A percentile compares a stretch with the other conserved stretches of the same genome.
These are phyloP conservation scores for Danio aesculapii DNA, from an alignment of 2,797 vertebrate genomes.

Conservation along the genomic window DNA sequence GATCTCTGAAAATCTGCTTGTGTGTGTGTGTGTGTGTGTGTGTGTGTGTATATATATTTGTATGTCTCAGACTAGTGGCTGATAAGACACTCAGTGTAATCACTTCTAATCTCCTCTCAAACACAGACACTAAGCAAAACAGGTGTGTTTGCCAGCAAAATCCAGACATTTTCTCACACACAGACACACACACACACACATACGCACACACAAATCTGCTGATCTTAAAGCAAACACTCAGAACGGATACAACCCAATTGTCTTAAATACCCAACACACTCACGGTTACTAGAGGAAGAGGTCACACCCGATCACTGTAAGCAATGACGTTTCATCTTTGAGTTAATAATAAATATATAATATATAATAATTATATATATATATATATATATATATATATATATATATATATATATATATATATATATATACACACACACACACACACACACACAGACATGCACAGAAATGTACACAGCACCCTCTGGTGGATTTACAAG, in stretches of 20 bases:
- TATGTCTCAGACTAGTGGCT: background rate
- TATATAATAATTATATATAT: too few species aligned
- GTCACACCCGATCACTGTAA: background rate
- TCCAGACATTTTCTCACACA: background rate
- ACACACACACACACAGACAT: too few species aligned
- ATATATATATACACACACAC: too few species aligned
- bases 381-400: too few species aligned
- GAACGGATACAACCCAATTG: slow-evolving; percentile 45
- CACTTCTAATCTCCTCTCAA: slow-evolving; percentile 44
- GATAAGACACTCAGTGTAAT: slow-evolving; percentile 34
- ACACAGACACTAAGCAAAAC: slow-evolving; percentile 37
- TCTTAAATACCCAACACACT: slow-evolving; percentile 1
- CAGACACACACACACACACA: background rate
- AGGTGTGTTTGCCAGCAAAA: background rate
- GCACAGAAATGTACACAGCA: too few species aligned
- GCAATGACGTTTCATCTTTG: too few species aligned
- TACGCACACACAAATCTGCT: slow-evolving; percentile 5
- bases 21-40: background rate
- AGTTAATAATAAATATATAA: too few species aligned
- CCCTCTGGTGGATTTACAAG: too few species aligned
- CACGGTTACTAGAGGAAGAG: background rate
- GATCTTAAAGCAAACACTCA: slow-evolving; percentile 31
- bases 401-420: too few species aligned
- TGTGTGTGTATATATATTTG: background rate
- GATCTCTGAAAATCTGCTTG: slow-evolving; percentile 19